A percentile compares a stretch with the other conserved stretches of the same genome.
Conservation (phyloP, 2,888 invertebrate genomes). For the Ophion costatus region DNA sequence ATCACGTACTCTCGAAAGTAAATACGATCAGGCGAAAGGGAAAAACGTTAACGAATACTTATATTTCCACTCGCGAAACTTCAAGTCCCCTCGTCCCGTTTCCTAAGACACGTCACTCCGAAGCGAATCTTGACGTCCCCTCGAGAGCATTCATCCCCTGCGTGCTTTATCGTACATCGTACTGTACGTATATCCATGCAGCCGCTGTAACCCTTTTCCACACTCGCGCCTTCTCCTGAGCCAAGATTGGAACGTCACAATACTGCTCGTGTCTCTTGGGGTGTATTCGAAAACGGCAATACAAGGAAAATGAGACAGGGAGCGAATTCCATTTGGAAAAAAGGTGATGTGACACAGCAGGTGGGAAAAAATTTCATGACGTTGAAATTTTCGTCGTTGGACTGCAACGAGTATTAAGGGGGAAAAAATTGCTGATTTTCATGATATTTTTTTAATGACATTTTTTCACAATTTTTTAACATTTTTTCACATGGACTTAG, state of each 20-base stretch:
- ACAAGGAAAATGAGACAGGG: background rate
- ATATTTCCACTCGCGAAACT: background rate
- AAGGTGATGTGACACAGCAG: background rate
- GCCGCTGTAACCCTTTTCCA: slow-evolving; percentile 14
- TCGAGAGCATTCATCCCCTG: slow-evolving; percentile 6
- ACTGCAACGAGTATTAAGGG: no score
- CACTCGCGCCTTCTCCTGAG: slow-evolving; percentile 28
- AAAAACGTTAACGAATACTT: background rate
- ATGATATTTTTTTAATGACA: no score
- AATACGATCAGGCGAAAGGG: background rate
- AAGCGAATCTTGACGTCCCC: slow-evolving; percentile 39
- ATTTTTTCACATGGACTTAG: no score
- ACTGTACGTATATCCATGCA: slow-evolving; percentile 22
- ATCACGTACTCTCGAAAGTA: background rate
- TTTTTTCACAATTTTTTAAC: no score
- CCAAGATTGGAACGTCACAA: slow-evolving; percentile 63
- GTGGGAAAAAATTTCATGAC: slow-evolving; percentile 34
- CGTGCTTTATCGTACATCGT: slow-evolving; percentile 18
- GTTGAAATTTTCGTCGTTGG: background rate
- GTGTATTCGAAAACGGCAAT: slow-evolving; percentile 35
- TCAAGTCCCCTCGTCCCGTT: slow-evolving; percentile 8
- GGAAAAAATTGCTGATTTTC: no score
- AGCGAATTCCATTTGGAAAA: background rate
- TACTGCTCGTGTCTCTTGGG: slow-evolving; percentile 38
- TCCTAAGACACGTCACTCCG: slow-evolving; percentile 28